phyloP scores from a whole-genome alignment of 2,888 invertebrate genomes.

The Proisotoma minuta region DNA sequence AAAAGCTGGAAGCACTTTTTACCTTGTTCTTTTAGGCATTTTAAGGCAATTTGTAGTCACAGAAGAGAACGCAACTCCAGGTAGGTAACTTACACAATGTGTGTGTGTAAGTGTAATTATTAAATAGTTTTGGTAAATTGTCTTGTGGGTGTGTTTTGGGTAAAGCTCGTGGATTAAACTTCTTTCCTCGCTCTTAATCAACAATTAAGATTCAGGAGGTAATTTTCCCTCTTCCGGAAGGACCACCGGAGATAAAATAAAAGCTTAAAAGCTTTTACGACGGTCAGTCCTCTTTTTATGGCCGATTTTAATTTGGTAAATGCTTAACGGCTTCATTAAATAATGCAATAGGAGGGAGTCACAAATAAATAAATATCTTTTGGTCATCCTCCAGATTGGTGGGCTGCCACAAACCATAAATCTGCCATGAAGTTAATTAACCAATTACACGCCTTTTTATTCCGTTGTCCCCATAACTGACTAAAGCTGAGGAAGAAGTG shows the following conservation, averaged over 20 bases:
- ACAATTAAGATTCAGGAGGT: background rate
- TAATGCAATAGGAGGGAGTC: constrained; percentile 1
- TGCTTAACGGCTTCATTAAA: constrained; percentile 14
- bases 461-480: too few species aligned
- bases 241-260: constrained; percentile 5
- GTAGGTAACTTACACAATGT: too few species aligned
- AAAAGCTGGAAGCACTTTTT: background rate
- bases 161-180: background rate
- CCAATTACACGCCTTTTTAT: constrained; percentile 38
- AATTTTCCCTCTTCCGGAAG: constrained; percentile 1
- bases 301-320: constrained; percentile 12
- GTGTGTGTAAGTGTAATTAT: too few species aligned
- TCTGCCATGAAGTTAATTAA: constrained; percentile 40
- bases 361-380: constrained; percentile 6
- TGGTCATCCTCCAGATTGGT: too few species aligned
- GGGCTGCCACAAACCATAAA: constrained; percentile 31
- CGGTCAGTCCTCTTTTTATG: constrained; percentile 8
- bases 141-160: background rate
- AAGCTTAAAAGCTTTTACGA: background rate
- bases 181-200: background rate
- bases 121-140: too few species aligned
- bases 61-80: too few species aligned
- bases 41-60: too few species aligned
- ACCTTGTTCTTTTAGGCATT: constrained; percentile 1
- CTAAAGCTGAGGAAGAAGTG: too few species aligned